These are phyloP conservation scores for Trypoxylus dichotomus DNA, from an alignment of 1,140 invertebrate genomes.

Conservation along the genomic window DNA sequence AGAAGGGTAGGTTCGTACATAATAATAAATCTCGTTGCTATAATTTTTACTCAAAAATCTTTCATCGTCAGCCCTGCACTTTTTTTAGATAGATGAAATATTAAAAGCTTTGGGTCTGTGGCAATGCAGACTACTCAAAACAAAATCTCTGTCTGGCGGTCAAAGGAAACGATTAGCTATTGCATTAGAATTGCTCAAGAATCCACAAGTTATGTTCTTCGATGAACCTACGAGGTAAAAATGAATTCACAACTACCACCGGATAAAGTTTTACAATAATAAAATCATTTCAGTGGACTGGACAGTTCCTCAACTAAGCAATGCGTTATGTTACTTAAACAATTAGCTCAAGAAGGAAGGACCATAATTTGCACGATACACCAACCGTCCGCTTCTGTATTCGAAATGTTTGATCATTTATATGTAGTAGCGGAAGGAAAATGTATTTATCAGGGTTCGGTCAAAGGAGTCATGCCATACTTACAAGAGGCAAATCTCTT, in stretches of 20 bases:
- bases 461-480: constrained; percentile 74
- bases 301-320: constrained; percentile 85
- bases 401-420: constrained; percentile 88
- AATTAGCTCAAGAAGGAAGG: constrained; percentile 69
- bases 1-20: constrained; percentile 57
- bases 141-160: constrained; percentile 80
- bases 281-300: constrained; percentile 67
- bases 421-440: constrained; percentile 80
- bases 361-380: constrained; percentile 85
- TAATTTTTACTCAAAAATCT: background rate
- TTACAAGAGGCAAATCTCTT: constrained; percentile 68
- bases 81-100: constrained; percentile 67
- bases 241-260: background rate
- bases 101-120: constrained; percentile 70
- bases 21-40: background rate
- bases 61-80: background rate
- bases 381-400: constrained; percentile 84
- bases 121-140: constrained; percentile 66
- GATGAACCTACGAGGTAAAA: constrained; percentile 89
- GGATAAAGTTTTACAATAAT: background rate
- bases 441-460: constrained; percentile 82
- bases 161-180: constrained; percentile 86
- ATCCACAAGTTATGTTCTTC: constrained; percentile 89
- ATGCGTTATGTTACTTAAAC: constrained; percentile 74
- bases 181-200: constrained; percentile 82